A percentile compares a stretch with the other conserved stretches of the same genome.
phyloP scores from a whole-genome alignment of 2,888 invertebrate species.

The Lithophane leautieri region DNA sequence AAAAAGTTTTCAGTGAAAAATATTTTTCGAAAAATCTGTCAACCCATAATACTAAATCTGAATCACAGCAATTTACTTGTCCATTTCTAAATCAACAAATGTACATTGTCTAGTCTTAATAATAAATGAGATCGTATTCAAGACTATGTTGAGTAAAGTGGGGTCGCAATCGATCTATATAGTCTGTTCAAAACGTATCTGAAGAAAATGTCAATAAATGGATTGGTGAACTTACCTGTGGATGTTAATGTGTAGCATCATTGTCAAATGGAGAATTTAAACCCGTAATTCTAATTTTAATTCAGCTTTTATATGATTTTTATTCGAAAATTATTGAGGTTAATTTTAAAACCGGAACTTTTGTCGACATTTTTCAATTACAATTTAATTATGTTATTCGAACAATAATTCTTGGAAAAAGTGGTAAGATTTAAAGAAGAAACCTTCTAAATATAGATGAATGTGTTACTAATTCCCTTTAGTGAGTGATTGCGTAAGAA shows the following conservation, averaged over 20 bases:
- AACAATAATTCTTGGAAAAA: background rate
- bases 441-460: background rate
- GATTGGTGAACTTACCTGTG: background rate
- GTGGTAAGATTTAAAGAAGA: background rate
- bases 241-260: background rate
- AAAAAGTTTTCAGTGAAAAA: no score
- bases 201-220: background rate
- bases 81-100: slow-evolving; percentile 35
- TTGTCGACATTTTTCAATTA: background rate
- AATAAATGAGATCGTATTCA: slow-evolving; percentile 34
- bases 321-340: background rate
- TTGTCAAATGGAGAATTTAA: background rate
- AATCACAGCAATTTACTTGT: slow-evolving; percentile 25
- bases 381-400: background rate
- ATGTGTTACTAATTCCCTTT: background rate
- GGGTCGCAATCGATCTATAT: slow-evolving; percentile 24
- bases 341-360: background rate
- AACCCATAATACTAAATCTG: background rate
- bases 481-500: background rate
- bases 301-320: background rate
- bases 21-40: background rate
- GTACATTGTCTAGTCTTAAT: slow-evolving; percentile 26
- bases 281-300: background rate
- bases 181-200: background rate
- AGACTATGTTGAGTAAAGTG: slow-evolving; percentile 10